A percentile compares a stretch with the other conserved stretches of the same genome.
phyloP scores from a whole-genome alignment of 2,888 invertebrate genomes.

The Gymnocheta viridis region DNA sequence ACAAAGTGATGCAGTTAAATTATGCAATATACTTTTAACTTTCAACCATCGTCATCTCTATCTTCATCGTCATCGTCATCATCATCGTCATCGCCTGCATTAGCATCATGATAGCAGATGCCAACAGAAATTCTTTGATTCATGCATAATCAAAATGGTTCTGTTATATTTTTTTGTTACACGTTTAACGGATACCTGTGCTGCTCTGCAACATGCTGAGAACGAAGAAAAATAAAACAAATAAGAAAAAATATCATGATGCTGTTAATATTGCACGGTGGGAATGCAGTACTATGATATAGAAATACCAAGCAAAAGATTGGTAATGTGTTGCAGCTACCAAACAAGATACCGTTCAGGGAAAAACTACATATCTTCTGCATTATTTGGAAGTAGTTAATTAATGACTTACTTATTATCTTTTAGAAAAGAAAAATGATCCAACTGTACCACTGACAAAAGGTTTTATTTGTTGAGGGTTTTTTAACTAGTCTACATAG shows the following conservation, averaged over 20 bases:
- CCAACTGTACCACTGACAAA: too few relatives aligned
- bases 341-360: too few relatives aligned
- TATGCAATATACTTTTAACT: conserved; percentile 21
- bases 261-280: not conserved
- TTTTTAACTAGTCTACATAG: too few relatives aligned
- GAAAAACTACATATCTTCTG: too few relatives aligned
- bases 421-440: too few relatives aligned
- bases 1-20: conserved; percentile 6
- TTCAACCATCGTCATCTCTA: not conserved
- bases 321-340: too few relatives aligned
- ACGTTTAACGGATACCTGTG: conserved; percentile 30
- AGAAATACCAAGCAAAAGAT: too few relatives aligned
- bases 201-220: not conserved
- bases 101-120: conserved; percentile 3
- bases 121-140: conserved; percentile 7
- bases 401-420: too few relatives aligned
- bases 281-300: too few relatives aligned
- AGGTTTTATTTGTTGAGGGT: too few relatives aligned
- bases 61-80: not conserved
- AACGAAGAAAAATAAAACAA: not conserved
- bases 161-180: conserved; percentile 29
- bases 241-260: not conserved
- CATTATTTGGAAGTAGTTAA: too few relatives aligned
- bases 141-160: not conserved
- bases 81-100: not conserved